Conservation (phyloP, 2,888 invertebrate species). For the Drosophila prostipennis region DNA sequence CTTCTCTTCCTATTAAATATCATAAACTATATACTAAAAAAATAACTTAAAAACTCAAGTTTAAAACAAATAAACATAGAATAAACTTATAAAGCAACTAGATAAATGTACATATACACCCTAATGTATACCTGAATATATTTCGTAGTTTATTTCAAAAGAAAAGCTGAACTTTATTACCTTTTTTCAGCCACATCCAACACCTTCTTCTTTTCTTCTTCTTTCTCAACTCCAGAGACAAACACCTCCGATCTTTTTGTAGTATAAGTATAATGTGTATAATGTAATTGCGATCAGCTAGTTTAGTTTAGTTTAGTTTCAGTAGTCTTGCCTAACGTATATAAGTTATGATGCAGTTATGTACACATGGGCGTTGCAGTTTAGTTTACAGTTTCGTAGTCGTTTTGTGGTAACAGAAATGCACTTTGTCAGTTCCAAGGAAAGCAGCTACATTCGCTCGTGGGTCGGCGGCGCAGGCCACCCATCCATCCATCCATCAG, state of each 20-base stretch:
- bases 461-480: conserved; percentile 5
- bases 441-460: conserved; percentile 37
- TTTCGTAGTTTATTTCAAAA: not conserved
- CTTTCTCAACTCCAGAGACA: not conserved
- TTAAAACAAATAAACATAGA: no score
- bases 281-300: conserved; percentile 68
- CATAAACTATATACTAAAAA: no score
- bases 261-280: conserved; percentile 65
- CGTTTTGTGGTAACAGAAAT: conserved; percentile 63
- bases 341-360: conserved; percentile 61
- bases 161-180: not conserved
- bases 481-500: not conserved
- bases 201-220: not conserved
- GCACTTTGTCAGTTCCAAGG: conserved; percentile 60
- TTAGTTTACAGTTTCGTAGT: conserved; percentile 48
- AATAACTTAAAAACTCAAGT: no score
- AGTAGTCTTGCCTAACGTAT: conserved; percentile 51
- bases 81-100: no score
- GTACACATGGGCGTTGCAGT: conserved; percentile 71
- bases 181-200: not conserved
- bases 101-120: no score
- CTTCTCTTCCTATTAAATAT: no score
- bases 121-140: not conserved
- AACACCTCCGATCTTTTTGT: conserved; percentile 44
- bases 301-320: conserved; percentile 59